phyloP scores from a whole-genome alignment of 2,797 vertebrate genomes.

The Macropodus opercularis region DNA sequence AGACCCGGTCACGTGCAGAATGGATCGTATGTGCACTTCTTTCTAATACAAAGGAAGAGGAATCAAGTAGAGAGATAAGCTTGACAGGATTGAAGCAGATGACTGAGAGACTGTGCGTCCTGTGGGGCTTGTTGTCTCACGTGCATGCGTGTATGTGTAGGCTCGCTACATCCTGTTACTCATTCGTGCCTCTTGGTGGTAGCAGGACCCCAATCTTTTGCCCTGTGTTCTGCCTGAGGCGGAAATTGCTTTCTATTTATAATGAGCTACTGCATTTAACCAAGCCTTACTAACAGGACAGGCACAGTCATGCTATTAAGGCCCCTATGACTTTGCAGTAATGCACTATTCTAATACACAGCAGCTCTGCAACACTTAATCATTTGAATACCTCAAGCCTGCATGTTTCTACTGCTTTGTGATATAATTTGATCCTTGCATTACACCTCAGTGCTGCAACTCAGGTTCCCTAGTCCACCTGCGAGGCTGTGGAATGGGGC shows the following conservation, averaged over 20 bases:
- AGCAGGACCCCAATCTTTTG: conserved; percentile 57
- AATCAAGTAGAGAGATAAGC: conserved; percentile 18
- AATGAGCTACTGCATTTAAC: conserved; percentile 73
- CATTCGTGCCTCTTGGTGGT: conserved; percentile 71
- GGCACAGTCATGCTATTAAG: conserved; percentile 50
- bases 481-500: conserved; percentile 57
- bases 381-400: neutral
- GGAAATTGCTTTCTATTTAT: conserved; percentile 73
- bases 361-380: conserved; percentile 44
- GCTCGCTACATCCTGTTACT: conserved; percentile 51
- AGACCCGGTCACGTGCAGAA: conserved; percentile 38
- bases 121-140: conserved; percentile 35
- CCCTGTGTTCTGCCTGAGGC: conserved; percentile 60
- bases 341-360: conserved; percentile 36
- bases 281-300: conserved; percentile 69
- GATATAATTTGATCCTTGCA: conserved; percentile 54
- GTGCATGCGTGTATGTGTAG: conserved; percentile 25
- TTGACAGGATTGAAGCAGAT: conserved; percentile 18
- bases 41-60: conserved; percentile 33
- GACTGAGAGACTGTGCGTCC: conserved; percentile 12
- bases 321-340: conserved; percentile 65
- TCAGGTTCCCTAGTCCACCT: conserved; percentile 56
- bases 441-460: conserved; percentile 47
- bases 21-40: conserved; percentile 8
- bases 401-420: conserved; percentile 16